phyloP scores from a whole-genome alignment of 2,888 invertebrate genomes.

The Heteromyza rotundicornis region DNA sequence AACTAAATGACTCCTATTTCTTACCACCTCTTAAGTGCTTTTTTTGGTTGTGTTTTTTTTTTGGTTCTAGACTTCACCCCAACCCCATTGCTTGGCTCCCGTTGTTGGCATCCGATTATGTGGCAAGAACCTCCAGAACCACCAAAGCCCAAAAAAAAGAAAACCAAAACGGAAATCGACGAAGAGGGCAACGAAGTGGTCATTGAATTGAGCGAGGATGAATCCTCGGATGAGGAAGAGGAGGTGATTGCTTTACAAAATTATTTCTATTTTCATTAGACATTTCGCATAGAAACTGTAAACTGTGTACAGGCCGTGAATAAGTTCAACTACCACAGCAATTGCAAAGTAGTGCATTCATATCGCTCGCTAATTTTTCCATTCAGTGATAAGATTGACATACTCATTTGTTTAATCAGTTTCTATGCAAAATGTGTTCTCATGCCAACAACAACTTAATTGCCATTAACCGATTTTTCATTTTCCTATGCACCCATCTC shows the following conservation, averaged over 20 bases:
- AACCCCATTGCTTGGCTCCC: constrained; percentile 66
- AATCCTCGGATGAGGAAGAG: constrained; percentile 58
- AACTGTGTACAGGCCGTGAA: too few relatives aligned
- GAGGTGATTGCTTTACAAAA: constrained; percentile 42
- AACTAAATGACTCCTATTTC: background rate
- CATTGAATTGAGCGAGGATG: constrained; percentile 60
- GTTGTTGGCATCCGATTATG: constrained; percentile 72
- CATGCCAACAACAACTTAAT: constrained; percentile 14
- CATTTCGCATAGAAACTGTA: background rate
- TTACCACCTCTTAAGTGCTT: constrained; percentile 1
- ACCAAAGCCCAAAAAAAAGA: constrained; percentile 61
- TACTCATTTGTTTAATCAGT: background rate
- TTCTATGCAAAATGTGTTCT: background rate
- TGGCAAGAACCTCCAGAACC: constrained; percentile 66
- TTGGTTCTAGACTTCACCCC: constrained; percentile 63
- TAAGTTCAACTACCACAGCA: too few relatives aligned
- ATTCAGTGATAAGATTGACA: background rate
- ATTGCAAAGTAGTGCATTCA: too few relatives aligned
- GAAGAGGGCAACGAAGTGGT: constrained; percentile 60
- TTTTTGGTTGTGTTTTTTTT: too few relatives aligned
- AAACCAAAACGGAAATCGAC: constrained; percentile 60
- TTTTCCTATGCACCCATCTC: background rate
- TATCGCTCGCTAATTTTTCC: background rate
- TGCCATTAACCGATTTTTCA: constrained; percentile 21
- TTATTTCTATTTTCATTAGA: background rate